Evolutionary conservation across 2,888 invertebrate species (phyloP).

Genomic region (Nomada fucata): DNA sequence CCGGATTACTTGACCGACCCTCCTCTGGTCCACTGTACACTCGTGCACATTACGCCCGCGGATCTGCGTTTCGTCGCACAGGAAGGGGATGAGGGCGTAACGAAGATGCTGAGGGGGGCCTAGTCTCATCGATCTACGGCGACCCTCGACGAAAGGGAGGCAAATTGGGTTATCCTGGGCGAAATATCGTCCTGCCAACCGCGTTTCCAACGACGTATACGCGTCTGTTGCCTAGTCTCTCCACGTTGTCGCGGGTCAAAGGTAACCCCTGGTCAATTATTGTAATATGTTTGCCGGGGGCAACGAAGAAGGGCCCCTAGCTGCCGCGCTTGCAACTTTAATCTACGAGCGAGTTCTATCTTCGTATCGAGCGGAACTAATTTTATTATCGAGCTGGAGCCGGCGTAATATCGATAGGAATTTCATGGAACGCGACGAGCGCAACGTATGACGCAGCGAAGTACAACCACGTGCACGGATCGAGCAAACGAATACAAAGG

Average conservation of each 20-base stretch:
- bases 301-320: background rate
- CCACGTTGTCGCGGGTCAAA: constrained; percentile 36
- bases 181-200: constrained; percentile 55
- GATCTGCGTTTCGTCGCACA: constrained; percentile 66
- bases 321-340: constrained; percentile 12
- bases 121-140: constrained; percentile 67
- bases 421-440: no score
- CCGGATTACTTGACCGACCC: constrained; percentile 38
- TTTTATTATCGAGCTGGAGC: background rate
- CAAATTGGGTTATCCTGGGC: constrained; percentile 66
- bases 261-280: constrained; percentile 57
- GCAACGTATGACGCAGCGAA: no score
- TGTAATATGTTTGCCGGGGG: constrained; percentile 44
- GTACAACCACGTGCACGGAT: no score
- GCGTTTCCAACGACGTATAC: constrained; percentile 37
- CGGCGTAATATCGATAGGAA: no score
- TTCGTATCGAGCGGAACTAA: background rate
- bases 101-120: constrained; percentile 38
- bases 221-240: constrained; percentile 17
- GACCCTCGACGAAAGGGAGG: constrained; percentile 57
- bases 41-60: constrained; percentile 55
- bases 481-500: no score
- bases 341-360: background rate
- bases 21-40: constrained; percentile 1
- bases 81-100: constrained; percentile 12